Evolutionary conservation across 2,113 vertebrate species (phyloP).

Genomic region (Lophius piscatorius): DNA sequence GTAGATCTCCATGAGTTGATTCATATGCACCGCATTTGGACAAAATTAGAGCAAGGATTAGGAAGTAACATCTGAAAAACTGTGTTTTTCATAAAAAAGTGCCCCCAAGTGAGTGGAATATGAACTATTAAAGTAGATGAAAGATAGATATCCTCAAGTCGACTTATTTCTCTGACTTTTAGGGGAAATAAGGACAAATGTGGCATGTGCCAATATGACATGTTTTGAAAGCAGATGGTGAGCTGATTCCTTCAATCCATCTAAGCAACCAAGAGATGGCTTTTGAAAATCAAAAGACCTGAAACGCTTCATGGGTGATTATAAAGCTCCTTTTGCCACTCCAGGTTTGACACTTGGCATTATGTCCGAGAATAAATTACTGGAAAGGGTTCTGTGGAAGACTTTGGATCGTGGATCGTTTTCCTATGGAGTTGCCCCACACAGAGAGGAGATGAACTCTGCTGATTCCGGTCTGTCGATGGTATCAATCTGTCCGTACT

Average conservation of each 20-base stretch:
- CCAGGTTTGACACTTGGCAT: constrained; percentile 51
- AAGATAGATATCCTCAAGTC: no score
- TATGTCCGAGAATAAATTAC: constrained; percentile 32
- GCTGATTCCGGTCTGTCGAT: constrained; percentile 27
- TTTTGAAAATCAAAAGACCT: constrained; percentile 40
- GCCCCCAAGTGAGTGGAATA: no score
- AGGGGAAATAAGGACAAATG: no score
- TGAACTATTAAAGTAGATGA: no score
- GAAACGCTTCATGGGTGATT: constrained; percentile 53
- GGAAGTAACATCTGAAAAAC: no score
- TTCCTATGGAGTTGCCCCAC: constrained; percentile 30
- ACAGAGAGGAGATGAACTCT: constrained; percentile 39
- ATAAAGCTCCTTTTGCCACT: constrained; percentile 45
- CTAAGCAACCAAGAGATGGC: constrained; percentile 36
- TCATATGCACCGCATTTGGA: no score
- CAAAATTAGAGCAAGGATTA: no score
- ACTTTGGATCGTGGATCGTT: constrained; percentile 46
- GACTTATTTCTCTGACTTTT: no score
- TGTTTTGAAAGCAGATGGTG: constrained; percentile 43
- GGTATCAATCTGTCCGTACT: constrained; percentile 33
- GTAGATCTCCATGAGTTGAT: no score
- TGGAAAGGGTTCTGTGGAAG: constrained; percentile 36
- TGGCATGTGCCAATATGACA: constrained; percentile 42
- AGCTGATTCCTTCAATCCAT: constrained; percentile 60
- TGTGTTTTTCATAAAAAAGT: no score